Base-by-base conservation (phyloP, 2,888 invertebrate species). In the Trimorus sp. region DNA sequence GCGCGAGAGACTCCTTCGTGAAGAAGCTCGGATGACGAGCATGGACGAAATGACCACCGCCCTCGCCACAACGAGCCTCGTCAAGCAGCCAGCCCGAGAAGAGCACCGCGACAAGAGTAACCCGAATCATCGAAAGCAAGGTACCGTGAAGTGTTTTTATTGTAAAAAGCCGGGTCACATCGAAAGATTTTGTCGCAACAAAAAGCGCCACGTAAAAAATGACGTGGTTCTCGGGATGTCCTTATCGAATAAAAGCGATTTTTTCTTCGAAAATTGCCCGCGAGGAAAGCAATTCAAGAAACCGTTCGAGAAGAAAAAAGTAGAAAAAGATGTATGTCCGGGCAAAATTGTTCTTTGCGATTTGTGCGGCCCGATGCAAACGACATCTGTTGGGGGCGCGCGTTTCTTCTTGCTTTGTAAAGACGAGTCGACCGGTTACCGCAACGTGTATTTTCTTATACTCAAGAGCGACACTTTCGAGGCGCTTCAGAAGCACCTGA, bases 81-180 rank as follows among this genome's bases (percentile, higher is more conserved):
- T 26, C 26, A 45, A 45, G 12, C 12, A 9, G 9, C 45, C 9
- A 9, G 6, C 11, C 12, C 6, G 45, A 9, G 14, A 48, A n/a
- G 11, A 11, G 1, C 11, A 48, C 7, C n/a, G n/a, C 48, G 48
- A n/a, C 48, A 11, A 12, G n/a, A 14, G 48, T 2, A 48, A 7
- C n/a, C n/a, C 12, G 14, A 12, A n/a, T 48, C 12, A n/a, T 3
- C 36, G 54, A 7, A 8, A 58, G 26, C 38, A 15, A n/a, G 16
- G 51, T 11, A 11, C 54, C 42, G 8, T 38, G 7, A 79, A 84
- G 69, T 86, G 85, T 53, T 85, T 62, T 38, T 66, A 70, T 65
- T 86, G 84, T 42, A 73, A 79, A 4, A 80, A 76, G 59, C 68
- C 74, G 63, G 79, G 84, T 0, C 84, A 83, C 45, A 42, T 70